Conservation (phyloP, 92 coral and sea anemone species). For the Bergia puertoricense region DNA sequence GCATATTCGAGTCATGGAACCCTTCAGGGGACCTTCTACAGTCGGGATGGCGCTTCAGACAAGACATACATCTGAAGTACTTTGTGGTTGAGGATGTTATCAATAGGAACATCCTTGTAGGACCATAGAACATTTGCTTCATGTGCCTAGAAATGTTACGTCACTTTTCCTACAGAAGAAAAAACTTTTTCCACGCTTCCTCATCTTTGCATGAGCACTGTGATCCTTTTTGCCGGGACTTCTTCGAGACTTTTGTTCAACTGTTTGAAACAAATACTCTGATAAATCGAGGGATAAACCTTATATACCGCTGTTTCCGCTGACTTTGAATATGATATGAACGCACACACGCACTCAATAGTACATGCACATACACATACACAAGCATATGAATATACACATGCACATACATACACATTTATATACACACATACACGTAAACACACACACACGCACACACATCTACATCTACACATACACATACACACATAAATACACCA, state of each 20-base stretch:
- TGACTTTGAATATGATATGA: no score
- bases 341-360: no score
- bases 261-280: no score
- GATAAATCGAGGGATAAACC: no score
- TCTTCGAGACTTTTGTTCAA: not conserved
- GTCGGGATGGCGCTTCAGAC: not conserved
- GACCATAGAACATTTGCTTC: not conserved
- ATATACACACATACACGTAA: no score
- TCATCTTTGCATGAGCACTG: not conserved
- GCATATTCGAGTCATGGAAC: not conserved
- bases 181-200: not conserved
- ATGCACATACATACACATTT: no score
- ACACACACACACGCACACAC: no score
- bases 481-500: no score
- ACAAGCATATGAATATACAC: no score
- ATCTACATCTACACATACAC: no score
- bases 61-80: slow-evolving; percentile 1
- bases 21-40: not conserved
- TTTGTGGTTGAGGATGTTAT: not conserved
- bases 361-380: no score
- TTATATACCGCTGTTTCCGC: no score
- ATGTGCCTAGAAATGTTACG: not conserved
- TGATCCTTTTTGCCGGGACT: not conserved
- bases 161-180: not conserved
- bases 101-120: not conserved